A percentile compares a stretch with the other conserved stretches of the same genome.
Evolutionary conservation across 2,888 invertebrate genomes (phyloP).

Genomic region (Phalera bucephala): DNA sequence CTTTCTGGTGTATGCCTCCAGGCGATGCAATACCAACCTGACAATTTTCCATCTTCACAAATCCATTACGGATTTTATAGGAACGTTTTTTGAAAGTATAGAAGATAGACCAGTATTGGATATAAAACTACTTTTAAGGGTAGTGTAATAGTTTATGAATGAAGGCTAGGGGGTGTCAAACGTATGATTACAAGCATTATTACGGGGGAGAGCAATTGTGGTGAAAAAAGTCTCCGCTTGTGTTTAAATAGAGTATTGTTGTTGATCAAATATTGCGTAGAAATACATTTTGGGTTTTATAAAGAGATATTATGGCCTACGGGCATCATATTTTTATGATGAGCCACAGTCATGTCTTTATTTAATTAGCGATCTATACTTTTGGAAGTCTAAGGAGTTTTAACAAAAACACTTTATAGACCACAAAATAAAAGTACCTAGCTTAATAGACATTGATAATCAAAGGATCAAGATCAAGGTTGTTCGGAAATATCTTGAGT

Average conservation of each 20-base stretch:
- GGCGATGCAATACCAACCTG: constrained; percentile 17
- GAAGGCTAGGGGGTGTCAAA: constrained; percentile 61
- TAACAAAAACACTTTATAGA: too few species aligned
- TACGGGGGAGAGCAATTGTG: constrained; percentile 62
- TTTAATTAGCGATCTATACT: too few species aligned
- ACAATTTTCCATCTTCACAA: constrained; percentile 3
- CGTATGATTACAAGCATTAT: constrained; percentile 76
- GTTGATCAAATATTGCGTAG: constrained; percentile 24
- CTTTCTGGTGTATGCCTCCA: constrained; percentile 38
- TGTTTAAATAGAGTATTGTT: constrained; percentile 44
- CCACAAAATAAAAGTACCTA: too few species aligned
- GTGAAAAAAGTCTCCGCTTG: constrained; percentile 55
- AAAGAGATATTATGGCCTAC: background rate
- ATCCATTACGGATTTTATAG: constrained; percentile 33
- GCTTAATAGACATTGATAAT: too few species aligned
- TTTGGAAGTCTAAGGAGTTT: too few species aligned
- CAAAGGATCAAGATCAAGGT: too few species aligned
- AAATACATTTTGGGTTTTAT: background rate
- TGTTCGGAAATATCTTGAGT: too few species aligned
- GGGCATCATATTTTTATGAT: too few species aligned
- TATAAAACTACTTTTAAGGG: background rate
- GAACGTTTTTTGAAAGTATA: background rate
- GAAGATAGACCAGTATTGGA: constrained; percentile 34
- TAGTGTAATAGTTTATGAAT: constrained; percentile 10
- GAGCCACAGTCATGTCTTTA: too few species aligned